Evolutionary conservation across 2,888 invertebrate species (phyloP).

Genomic region (Mylabris sibirica): DNA sequence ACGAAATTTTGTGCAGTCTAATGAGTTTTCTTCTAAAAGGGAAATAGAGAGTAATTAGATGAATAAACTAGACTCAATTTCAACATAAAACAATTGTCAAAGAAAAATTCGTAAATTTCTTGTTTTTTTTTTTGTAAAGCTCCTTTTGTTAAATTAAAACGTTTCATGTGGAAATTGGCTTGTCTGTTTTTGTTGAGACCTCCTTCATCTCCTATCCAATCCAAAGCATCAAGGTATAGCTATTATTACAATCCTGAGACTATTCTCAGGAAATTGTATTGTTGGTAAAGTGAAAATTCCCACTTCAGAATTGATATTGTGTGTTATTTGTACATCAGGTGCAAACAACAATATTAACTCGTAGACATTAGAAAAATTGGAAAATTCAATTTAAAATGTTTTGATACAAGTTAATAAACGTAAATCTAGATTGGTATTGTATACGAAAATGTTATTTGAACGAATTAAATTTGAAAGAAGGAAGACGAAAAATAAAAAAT

Average conservation of each 20-base stretch:
- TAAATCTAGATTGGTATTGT: neutral
- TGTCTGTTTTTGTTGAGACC: no score
- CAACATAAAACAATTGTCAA: neutral
- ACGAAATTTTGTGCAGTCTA: neutral
- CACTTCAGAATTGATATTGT: neutral
- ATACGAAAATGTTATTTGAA: neutral
- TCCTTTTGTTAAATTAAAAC: neutral
- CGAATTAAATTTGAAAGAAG: neutral
- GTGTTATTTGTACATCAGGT: neutral
- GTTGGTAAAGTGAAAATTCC: neutral
- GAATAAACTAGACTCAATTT: no score
- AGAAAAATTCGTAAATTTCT: neutral
- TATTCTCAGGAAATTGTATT: neutral
- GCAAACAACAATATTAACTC: neutral
- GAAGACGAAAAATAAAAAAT: no score
- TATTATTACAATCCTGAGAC: neutral
- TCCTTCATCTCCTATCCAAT: neutral
- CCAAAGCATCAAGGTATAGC: neutral
- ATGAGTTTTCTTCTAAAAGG: no score
- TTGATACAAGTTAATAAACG: neutral
- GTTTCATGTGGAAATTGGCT: neutral
- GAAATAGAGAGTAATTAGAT: no score
- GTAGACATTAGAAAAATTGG: conserved; percentile 3
- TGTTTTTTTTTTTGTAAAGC: no score
- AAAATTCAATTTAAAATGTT: neutral